phyloP scores from a whole-genome alignment of 2,797 vertebrate species.

The Sylvia borin region DNA sequence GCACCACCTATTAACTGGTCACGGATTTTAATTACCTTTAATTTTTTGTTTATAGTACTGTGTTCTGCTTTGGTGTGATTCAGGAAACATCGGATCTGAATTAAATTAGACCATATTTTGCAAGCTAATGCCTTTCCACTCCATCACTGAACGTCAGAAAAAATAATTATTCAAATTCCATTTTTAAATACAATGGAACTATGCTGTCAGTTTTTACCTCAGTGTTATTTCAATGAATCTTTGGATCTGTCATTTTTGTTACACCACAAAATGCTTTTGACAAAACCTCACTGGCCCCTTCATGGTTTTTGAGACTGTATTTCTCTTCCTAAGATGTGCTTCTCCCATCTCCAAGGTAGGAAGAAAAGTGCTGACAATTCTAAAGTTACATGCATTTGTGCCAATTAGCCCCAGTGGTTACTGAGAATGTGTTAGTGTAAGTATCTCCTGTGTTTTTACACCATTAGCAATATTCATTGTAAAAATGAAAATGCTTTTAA shows the following conservation, averaged over 20 bases:
- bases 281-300: neutral
- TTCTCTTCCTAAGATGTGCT: neutral
- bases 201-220: neutral
- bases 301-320: neutral
- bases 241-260: neutral
- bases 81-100: neutral
- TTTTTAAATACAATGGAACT: neutral
- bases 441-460: neutral
- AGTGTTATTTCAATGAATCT: neutral
- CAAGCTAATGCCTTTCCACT: neutral
- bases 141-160: neutral
- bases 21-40: neutral
- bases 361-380: neutral
- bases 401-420: neutral
- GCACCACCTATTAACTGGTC: neutral
- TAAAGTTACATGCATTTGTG: neutral
- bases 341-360: neutral
- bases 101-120: neutral
- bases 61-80: neutral
- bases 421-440: neutral
- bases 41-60: neutral
- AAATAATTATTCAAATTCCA: neutral
- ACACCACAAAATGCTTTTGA: neutral
- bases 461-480: neutral
- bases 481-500: neutral